Base-by-base conservation (phyloP, 2,888 invertebrate genomes). In the Sympetrum striolatum region DNA sequence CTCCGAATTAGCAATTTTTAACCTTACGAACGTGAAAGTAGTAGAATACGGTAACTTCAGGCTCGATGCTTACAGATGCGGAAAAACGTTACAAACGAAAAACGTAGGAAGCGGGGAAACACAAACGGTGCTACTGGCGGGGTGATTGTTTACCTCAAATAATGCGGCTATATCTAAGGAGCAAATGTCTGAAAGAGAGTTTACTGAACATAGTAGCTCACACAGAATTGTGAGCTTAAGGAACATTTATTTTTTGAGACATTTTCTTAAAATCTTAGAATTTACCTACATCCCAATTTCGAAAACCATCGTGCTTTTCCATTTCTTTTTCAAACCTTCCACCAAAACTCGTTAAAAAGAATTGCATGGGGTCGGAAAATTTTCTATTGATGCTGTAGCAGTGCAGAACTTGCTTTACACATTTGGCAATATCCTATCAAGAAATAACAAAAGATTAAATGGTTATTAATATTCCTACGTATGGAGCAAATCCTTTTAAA, bases 341-440 rank as follows among this genome's bases (percentile, higher is more conserved):
- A 91, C 95, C 94, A 90, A 98, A 96, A 93, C 97, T 97, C 2
- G 97, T 97, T 73, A 98, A 95, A 93, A 98, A 96, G 92, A 98
- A 96, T 93, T 98, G 97, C 92, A 98, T 94, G 0, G 99, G 99
- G 91, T 96, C 95, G 25, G 94, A 93, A 3, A 97, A 96, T 92
- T 98, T 95, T 92, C 99, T 95, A 93, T 99, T 99, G 91, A 97
- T 95, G 14, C 98, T 97, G 93, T 99, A 99, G 92, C 98, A 97
- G 90, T 98, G 95, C 92, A 98, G 95, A 92, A 99, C 96, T 94
- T 99, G 99, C 93, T 98, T 98, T 15, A 97, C 96, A 92, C 98
- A 96, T 95, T 98, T 98, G 91, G 96, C 96, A 92, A 98, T 95
- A 93, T 98, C 98, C 94, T 95, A 92, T 48, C 93, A 93, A 91